Conservation (phyloP, 2,113 vertebrate species). For the Acanthochromis polyacanthus region DNA sequence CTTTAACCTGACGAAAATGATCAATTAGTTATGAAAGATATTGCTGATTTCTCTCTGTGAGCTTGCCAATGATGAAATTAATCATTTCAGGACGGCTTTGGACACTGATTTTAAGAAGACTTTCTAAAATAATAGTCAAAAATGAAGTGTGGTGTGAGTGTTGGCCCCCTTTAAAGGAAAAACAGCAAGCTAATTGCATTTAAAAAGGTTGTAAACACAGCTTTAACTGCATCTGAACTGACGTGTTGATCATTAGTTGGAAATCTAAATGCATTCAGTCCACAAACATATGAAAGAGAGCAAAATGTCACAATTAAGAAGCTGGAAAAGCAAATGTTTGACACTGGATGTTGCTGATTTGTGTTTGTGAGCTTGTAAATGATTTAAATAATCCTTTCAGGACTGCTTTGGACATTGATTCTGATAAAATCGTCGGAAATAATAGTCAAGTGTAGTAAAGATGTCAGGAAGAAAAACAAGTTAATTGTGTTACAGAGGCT, state of each 20-base stretch:
- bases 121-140: neutral
- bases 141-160: neutral
- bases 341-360: too few species aligned
- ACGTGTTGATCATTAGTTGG: too few species aligned
- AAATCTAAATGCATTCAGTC: too few species aligned
- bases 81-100: neutral
- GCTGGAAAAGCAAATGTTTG: too few species aligned
- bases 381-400: too few species aligned
- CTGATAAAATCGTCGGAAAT: neutral
- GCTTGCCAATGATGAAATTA: too few species aligned
- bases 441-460: neutral
- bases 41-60: too few species aligned
- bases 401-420: neutral
- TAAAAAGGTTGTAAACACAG: neutral
- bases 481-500: neutral
- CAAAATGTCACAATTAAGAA: too few species aligned
- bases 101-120: neutral
- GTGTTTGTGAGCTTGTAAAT: too few species aligned
- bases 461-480: neutral
- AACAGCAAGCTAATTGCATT: neutral
- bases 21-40: too few species aligned
- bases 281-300: too few species aligned
- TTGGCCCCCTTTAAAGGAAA: neutral
- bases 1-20: too few species aligned
- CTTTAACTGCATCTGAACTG: neutral